These are phyloP conservation scores for Diachrysia chrysitis DNA, from an alignment of 2,888 invertebrate species.

Conservation along the genomic window DNA sequence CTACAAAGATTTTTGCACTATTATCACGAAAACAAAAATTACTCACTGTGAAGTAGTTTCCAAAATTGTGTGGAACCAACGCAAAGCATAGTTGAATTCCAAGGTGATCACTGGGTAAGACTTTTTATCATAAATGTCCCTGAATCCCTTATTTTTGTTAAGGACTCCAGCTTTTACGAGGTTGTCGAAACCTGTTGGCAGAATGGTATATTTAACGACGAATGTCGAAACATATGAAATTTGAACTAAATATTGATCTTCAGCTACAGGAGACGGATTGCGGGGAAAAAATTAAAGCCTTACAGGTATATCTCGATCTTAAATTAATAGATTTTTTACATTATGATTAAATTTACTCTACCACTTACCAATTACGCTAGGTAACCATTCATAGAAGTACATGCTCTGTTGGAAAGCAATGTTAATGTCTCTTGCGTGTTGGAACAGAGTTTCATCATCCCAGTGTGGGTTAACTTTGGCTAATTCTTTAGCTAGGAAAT, in stretches of 20 bases:
- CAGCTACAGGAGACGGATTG: not conserved
- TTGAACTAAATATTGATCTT: not conserved
- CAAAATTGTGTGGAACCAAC: slow-evolving; percentile 28
- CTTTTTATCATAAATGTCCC: slow-evolving; percentile 8
- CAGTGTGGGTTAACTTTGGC: slow-evolving; percentile 65
- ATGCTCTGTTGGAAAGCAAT: slow-evolving; percentile 62
- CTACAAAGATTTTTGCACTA: slow-evolving; percentile 30
- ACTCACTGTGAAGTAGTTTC: slow-evolving; percentile 20
- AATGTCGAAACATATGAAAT: too few species aligned
- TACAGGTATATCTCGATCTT: too few species aligned
- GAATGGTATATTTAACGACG: too few species aligned
- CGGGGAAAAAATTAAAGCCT: too few species aligned
- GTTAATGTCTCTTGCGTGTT: slow-evolving; percentile 63
- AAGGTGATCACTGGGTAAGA: slow-evolving; percentile 12
- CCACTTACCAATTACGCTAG: slow-evolving; percentile 61
- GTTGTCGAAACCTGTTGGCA: slow-evolving; percentile 12
- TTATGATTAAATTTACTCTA: not conserved
- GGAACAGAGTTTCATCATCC: slow-evolving; percentile 65
- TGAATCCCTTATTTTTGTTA: slow-evolving; percentile 6
- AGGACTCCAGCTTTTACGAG: slow-evolving; percentile 14
- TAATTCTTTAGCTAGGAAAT: slow-evolving; percentile 59
- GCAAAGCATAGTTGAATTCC: slow-evolving; percentile 12
- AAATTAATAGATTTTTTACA: too few species aligned
- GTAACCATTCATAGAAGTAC: slow-evolving; percentile 59
- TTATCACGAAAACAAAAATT: not conserved